Base-by-base conservation (phyloP, 2,797 vertebrate species). In the Sebastiscus tertius region DNA sequence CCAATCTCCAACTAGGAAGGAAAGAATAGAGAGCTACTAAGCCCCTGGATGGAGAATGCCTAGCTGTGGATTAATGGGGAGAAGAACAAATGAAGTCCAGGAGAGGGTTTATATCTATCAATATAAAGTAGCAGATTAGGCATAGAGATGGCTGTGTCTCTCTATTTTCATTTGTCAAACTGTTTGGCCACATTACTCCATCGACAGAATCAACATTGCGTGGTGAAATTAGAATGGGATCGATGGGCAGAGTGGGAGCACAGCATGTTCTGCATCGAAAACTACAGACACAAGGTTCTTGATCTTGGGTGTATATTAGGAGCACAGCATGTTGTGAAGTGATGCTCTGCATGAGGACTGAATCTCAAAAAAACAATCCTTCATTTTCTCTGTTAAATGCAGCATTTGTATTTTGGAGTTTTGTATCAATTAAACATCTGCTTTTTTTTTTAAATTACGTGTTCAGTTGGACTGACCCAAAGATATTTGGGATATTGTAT, bases 71-170 rank as follows among this genome's bases (percentile, higher is more conserved):
- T 96, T 96, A 96, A 96, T 96, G 93, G 91, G 88, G 82, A 92
- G 92, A 88, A 94, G 95, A 95, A 95, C 94, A 96, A 95, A 96
- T 96, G 90, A 95, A 95, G 94, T 93, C 95, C 91, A 89, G 91
- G 90, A 94, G 90, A 90, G 89, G 88, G 90, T 95, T 95, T 95
- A 91, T 94, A 94, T 94, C 90, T 93, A 95, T 95, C 93, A 92
- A 95, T 94, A 95, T 93, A 92, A 94, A 94, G 94, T 87, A 94
- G 89, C 85, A 93, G 85, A 92, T 94, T 92, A 91, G 83, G 82
- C 81, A 74, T 73, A 73, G 86, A 91, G 85, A 91, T 76, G 76
- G 83, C 77, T 78, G 77, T 33, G 58, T 86, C 86, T 93, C 87
- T 93, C 79, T 87, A 83, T 92, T 93, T 90, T 86, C 87, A 88